phyloP scores from a whole-genome alignment of 2,113 vertebrate genomes.

The Willisornis vidua region DNA sequence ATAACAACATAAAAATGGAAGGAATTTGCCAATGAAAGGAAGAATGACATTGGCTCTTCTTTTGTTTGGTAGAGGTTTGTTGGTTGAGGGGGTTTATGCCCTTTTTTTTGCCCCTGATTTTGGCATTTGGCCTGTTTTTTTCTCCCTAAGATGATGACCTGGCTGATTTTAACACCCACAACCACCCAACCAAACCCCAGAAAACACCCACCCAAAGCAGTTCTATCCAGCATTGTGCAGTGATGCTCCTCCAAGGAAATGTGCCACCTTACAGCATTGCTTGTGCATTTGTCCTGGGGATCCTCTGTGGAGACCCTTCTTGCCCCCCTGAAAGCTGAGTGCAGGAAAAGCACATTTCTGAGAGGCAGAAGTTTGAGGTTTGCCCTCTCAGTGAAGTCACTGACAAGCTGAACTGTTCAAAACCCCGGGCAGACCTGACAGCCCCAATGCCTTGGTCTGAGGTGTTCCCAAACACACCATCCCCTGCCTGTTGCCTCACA shows the following conservation, averaged over 20 bases:
- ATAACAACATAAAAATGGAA: background rate
- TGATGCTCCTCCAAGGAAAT: background rate
- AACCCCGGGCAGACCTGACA: background rate
- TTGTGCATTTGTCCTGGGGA: background rate
- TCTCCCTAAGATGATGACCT: background rate
- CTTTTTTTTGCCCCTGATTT: background rate
- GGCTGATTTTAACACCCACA: background rate
- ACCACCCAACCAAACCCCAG: background rate
- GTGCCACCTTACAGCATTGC: background rate
- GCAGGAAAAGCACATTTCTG: background rate
- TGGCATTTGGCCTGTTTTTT: background rate
- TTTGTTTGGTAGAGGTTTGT: fast-evolving
- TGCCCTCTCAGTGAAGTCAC: conserved; percentile 27
- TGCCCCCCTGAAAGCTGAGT: background rate
- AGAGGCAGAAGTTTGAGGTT: background rate
- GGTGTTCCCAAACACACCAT: conserved; percentile 62
- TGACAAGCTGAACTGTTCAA: conserved; percentile 9
- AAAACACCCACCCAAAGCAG: background rate
- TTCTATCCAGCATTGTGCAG: background rate
- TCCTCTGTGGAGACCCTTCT: background rate
- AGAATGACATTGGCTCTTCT: background rate
- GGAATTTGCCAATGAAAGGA: background rate
- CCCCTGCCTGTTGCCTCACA: conserved; percentile 46
- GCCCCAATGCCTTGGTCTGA: background rate
- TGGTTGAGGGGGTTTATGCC: too few species aligned